A percentile compares a stretch with the other conserved stretches of the same genome.
phyloP scores from a whole-genome alignment of 2,113 vertebrate species.

The Otis tarda region DNA sequence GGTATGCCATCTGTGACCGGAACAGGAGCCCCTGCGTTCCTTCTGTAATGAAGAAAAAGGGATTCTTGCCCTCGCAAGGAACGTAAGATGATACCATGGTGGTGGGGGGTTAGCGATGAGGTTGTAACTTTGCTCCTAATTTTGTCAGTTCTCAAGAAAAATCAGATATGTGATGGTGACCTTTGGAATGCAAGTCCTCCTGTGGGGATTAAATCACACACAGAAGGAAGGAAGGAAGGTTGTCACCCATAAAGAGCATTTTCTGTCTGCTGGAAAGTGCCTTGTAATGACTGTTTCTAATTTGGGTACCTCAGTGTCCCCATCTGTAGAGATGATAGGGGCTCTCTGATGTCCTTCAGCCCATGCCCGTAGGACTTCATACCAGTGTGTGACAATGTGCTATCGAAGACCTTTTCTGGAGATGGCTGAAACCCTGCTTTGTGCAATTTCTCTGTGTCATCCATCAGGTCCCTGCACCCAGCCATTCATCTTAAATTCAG shows the following conservation, averaged over 20 bases:
- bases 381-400: rapidly evolving
- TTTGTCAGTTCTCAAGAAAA: background rate
- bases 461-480: background rate
- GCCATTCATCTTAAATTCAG: background rate
- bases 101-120: rapidly evolving
- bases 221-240: background rate
- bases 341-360: background rate
- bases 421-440: background rate
- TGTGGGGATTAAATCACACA: background rate
- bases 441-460: background rate
- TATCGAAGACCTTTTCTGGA: background rate
- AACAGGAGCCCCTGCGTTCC: background rate
- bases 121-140: background rate
- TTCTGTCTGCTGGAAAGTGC: background rate
- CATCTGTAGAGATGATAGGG: too few relatives aligned
- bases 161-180: background rate
- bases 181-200: background rate
- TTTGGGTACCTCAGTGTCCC: background rate
- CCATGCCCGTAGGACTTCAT: background rate
- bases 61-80: background rate
- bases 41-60: background rate
- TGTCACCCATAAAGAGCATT: background rate
- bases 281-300: background rate
- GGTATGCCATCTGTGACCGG: slow-evolving; percentile 41
- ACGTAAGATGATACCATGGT: rapidly evolving